These are phyloP conservation scores for Ormyrus pomaceus DNA, from an alignment of 2,888 invertebrate genomes.

Conservation along the genomic window DNA sequence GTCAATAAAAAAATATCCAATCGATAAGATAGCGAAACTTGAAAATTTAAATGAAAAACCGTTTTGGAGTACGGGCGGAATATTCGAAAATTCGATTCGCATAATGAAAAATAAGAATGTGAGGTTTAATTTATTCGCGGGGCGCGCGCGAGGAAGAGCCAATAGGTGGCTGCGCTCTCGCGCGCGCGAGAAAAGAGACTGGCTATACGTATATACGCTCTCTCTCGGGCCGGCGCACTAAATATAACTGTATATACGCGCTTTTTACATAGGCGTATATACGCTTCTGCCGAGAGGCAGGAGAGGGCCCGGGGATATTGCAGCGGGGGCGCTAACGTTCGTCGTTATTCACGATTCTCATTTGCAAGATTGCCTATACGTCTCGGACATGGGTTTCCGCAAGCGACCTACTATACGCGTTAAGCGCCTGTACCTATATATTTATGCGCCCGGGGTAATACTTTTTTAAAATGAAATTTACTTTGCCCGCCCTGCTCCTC, in stretches of 20 bases:
- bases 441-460: slow-evolving; percentile 52
- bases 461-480: slow-evolving; percentile 52
- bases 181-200: slow-evolving; percentile 27
- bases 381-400: slow-evolving; percentile 67
- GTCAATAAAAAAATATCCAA: too few relatives aligned
- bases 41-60: too few relatives aligned
- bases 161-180: slow-evolving; percentile 11
- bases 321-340: slow-evolving; percentile 70
- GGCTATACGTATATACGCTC: slow-evolving; percentile 5
- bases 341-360: slow-evolving; percentile 74
- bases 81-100: slow-evolving; percentile 4
- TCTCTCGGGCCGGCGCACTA: slow-evolving; percentile 4
- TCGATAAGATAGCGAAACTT: too few relatives aligned
- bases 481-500: slow-evolving; percentile 11
- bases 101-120: slow-evolving; percentile 49
- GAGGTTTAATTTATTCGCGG: slow-evolving; percentile 50
- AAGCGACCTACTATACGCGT: slow-evolving; percentile 60
- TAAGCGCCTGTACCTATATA: slow-evolving; percentile 47
- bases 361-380: slow-evolving; percentile 75
- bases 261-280: slow-evolving; percentile 48
- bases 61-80: not conserved
- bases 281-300: slow-evolving; percentile 34
- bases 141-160: slow-evolving; percentile 1
- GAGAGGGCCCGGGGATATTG: slow-evolving; percentile 54
- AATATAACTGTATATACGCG: slow-evolving; percentile 53